Conservation (phyloP, 1,140 invertebrate genomes). For the Zelostemma sp. region DNA sequence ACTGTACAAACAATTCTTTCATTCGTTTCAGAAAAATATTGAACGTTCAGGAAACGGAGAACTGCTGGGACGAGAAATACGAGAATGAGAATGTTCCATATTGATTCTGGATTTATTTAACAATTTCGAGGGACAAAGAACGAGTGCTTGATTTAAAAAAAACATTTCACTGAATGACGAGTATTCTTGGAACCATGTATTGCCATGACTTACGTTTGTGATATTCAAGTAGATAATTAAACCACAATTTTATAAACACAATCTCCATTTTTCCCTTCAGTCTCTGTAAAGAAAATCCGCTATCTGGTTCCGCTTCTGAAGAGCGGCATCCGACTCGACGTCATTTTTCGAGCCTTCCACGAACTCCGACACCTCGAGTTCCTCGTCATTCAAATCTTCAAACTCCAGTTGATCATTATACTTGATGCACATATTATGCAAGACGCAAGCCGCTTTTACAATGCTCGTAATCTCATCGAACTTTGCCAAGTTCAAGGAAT, state of each 20-base stretch:
- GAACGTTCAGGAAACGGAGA: constrained; percentile 25
- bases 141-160: neutral
- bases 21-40: constrained; percentile 20
- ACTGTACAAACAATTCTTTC: neutral
- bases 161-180: neutral
- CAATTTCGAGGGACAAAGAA: neutral
- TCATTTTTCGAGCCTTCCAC: neutral
- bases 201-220: neutral
- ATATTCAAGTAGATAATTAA: neutral
- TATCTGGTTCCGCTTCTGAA: neutral
- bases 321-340: neutral
- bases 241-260: neutral
- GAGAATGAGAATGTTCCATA: constrained; percentile 9
- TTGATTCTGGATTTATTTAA: neutral
- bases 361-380: neutral
- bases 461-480: neutral
- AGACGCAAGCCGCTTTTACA: neutral
- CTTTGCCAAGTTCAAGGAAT: constrained; percentile 16
- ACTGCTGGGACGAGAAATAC: constrained; percentile 37
- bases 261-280: no score
- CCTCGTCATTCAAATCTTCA: neutral
- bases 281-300: neutral
- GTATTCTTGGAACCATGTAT: neutral
- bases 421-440: constrained; percentile 3
- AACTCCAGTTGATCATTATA: constrained; percentile 1